phyloP scores from a whole-genome alignment of 2,113 vertebrate genomes.

The Cygnus atratus region DNA sequence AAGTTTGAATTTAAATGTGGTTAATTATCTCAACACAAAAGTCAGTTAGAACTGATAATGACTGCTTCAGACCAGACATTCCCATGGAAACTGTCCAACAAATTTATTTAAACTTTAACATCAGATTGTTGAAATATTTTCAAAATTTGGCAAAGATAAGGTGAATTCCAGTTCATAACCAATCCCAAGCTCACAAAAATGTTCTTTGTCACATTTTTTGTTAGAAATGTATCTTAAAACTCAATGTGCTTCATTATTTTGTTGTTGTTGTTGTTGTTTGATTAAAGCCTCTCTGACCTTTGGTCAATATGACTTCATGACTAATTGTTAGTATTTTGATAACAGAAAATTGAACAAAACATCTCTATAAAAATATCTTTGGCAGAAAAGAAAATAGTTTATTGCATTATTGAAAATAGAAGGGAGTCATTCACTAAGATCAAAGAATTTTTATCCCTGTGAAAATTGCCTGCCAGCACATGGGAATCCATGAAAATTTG shows the following conservation, averaged over 20 bases:
- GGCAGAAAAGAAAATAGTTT: constrained; percentile 1
- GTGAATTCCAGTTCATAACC: not conserved
- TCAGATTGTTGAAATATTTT: not conserved
- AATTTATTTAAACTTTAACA: not conserved
- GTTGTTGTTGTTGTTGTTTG: not conserved
- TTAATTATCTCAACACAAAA: not conserved
- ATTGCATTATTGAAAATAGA: constrained; percentile 21
- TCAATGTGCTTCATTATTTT: not conserved
- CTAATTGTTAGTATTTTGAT: not conserved
- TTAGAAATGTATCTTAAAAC: not conserved
- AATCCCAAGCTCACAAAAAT: not conserved
- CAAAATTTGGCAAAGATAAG: not conserved
- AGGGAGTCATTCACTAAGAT: constrained; percentile 11
- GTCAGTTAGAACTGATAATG: not conserved
- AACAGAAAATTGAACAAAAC: not conserved
- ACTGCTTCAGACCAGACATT: not conserved
- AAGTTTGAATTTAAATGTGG: not conserved
- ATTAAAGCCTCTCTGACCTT: constrained; percentile 7
- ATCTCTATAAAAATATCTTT: not conserved
- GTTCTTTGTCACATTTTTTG: not conserved
- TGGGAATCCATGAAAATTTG: constrained; percentile 8
- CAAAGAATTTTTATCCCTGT: constrained; percentile 25
- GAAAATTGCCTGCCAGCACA: constrained; percentile 5
- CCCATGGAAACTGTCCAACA: not conserved
- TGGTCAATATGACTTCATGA: not conserved